Base-by-base conservation (phyloP, 2,888 invertebrate species). In the Erebia ligea region DNA sequence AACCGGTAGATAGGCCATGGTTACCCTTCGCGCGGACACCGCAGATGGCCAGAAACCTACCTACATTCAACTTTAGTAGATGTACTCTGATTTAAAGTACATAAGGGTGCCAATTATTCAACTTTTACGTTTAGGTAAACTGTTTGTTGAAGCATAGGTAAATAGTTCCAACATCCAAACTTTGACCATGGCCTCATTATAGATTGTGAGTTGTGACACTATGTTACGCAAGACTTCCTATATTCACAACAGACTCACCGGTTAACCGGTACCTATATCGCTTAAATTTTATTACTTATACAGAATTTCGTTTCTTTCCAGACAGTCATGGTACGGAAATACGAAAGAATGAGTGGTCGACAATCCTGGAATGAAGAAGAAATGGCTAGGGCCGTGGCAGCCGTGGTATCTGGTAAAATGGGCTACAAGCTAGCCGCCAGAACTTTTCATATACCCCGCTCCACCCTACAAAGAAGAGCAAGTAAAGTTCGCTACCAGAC, bases 351-450 rank as follows among this genome's bases (percentile, higher is more conserved):
- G 87, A 92, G 92, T 78, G 93, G 93, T 73, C 90, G 93, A 73
- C 93, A 92, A 86, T 89, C 92, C 73, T 93, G 93, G 93, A 93
- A 85, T 76, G 93, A 93, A 77, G 91, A 91, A 75, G 93, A 93
- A 71, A 93, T 93, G 93, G 92, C 93, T 64, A 89, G 86, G 77
- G 93, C 93, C 19, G 93, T 93, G n/a, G 91, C 89, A 25, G 92
- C 93, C 67, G 93, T 93, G 25, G 91, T 93, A 10, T 91, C 92
- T 62, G 93, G 93, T 74, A 92, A 93, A 82, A 93, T 93, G 93
- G 93, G 93, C 48, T 93, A 93, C 85, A 93, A 93, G 77, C 82
- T 93, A 40, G 93, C 93, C 13, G 93, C 93, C 63, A 81, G 93
- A 56, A 93, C 92, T 73, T 93, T 87, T 82, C 93, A 91, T 80